These are phyloP conservation scores for Candoia aspera DNA, from an alignment of 2,113 vertebrate genomes.

Conservation along the genomic window DNA sequence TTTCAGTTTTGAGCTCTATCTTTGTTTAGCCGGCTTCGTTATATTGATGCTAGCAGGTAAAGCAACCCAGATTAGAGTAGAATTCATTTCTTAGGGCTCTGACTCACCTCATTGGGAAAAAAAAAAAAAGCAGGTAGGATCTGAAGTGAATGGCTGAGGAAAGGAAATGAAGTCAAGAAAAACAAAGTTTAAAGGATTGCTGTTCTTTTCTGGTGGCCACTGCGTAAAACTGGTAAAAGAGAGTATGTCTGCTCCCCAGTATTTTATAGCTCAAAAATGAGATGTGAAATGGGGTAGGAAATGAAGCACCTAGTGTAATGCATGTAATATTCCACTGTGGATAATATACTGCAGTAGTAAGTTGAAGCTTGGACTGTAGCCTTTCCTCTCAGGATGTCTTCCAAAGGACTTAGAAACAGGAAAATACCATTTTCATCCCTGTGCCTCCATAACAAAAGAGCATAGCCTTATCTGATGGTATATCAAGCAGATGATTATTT, in stretches of 20 bases:
- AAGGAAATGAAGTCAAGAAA: not conserved
- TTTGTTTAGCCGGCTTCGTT: not conserved
- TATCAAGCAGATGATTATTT: not conserved
- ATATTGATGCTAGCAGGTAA: conserved; percentile 22
- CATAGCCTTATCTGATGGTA: not conserved
- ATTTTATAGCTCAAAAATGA: not conserved
- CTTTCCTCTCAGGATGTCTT: not conserved
- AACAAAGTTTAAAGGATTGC: conserved; percentile 1
- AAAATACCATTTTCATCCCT: not conserved
- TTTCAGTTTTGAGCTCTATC: conserved; percentile 29
- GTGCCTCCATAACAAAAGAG: not conserved
- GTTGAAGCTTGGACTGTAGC: not conserved
- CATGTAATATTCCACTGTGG: not conserved
- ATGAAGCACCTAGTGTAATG: not conserved
- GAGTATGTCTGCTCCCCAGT: not conserved
- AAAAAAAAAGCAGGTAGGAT: not conserved
- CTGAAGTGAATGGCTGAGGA: not conserved
- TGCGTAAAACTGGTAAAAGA: not conserved
- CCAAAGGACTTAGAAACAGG: not conserved
- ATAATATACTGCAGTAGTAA: not conserved
- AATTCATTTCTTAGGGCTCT: not conserved
- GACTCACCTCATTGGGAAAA: not conserved
- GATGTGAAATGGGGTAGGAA: fast-evolving
- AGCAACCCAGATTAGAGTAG: conserved; percentile 24
- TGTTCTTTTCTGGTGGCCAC: not conserved